phyloP scores from a whole-genome alignment of 2,797 vertebrate genomes.

The Characodon lateralis region DNA sequence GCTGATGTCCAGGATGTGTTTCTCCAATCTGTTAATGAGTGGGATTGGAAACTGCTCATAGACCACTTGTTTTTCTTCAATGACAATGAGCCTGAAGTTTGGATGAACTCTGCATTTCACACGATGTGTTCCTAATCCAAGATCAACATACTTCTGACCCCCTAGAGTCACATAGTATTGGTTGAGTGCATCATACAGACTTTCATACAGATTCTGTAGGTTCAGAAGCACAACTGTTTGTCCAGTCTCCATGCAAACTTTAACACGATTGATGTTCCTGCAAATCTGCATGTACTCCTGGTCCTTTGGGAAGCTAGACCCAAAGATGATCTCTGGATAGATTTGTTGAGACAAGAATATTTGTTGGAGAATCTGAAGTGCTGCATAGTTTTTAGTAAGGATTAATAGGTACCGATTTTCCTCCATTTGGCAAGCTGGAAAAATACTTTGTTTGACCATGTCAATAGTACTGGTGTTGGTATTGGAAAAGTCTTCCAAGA shows the following conservation, averaged over 20 bases:
- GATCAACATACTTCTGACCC: conserved; percentile 90
- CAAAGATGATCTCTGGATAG: conserved; percentile 90
- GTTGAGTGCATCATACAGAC: conserved; percentile 89
- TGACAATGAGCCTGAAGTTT: conserved; percentile 86
- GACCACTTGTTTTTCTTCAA: conserved; percentile 91
- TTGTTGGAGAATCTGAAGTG: conserved; percentile 88
- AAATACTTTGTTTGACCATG: conserved; percentile 83
- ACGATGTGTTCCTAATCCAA: conserved; percentile 91
- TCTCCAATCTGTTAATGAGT: conserved; percentile 91
- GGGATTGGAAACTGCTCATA: conserved; percentile 90
- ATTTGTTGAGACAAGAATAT: conserved; percentile 60
- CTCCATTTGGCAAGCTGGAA: conserved; percentile 58
- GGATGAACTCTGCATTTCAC: conserved; percentile 93
- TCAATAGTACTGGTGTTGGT: conserved; percentile 74
- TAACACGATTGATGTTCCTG: conserved; percentile 86
- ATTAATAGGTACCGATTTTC: conserved; percentile 88
- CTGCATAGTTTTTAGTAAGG: conserved; percentile 88
- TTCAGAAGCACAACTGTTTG: conserved; percentile 85
- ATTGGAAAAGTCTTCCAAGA: conserved; percentile 40
- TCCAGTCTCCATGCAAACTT: conserved; percentile 90
- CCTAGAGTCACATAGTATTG: conserved; percentile 91
- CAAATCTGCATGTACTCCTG: conserved; percentile 92
- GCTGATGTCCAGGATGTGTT: conserved; percentile 89
- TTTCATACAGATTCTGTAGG: conserved; percentile 89
- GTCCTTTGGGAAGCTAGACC: conserved; percentile 91